Evolutionary conservation across 2,797 vertebrate genomes (phyloP).

Genomic region (Pyrocephalus nanus): DNA sequence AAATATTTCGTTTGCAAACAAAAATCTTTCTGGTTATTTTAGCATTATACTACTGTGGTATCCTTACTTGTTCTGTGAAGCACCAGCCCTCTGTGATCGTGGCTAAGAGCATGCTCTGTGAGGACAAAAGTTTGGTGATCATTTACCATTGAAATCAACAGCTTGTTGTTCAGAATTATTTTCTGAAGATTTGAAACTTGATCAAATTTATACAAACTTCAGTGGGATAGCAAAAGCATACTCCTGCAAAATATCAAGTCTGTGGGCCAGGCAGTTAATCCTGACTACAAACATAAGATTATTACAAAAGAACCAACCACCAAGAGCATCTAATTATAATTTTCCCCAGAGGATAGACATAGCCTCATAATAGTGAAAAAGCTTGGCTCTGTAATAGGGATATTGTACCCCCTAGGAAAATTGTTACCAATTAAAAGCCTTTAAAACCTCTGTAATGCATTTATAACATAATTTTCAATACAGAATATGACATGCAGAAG

Average conservation of each 20-base stretch:
- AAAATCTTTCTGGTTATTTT: neutral
- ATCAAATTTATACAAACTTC: neutral
- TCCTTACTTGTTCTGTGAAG: neutral
- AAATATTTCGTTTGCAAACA: neutral
- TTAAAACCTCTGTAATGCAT: neutral
- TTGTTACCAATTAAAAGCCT: neutral
- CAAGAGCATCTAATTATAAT: neutral
- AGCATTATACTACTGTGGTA: neutral
- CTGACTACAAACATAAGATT: neutral
- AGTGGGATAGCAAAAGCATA: neutral
- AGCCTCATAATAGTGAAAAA: neutral
- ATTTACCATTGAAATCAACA: neutral
- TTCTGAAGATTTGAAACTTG: neutral
- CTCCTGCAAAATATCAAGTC: neutral
- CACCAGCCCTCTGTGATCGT: neutral
- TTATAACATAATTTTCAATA: neutral
- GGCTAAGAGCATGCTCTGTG: neutral
- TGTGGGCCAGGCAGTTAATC: neutral
- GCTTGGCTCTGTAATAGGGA: neutral
- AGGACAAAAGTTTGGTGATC: neutral
- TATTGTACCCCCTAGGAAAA: neutral
- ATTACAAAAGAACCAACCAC: neutral
- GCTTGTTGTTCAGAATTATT: neutral
- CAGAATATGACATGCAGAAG: neutral
- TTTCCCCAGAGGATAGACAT: neutral